Percentiles rank a stretch among this genome's conserved stretches.
Evolutionary conservation across 2,113 vertebrate species (phyloP).

Genomic region (Fulmarus glacialis): DNA sequence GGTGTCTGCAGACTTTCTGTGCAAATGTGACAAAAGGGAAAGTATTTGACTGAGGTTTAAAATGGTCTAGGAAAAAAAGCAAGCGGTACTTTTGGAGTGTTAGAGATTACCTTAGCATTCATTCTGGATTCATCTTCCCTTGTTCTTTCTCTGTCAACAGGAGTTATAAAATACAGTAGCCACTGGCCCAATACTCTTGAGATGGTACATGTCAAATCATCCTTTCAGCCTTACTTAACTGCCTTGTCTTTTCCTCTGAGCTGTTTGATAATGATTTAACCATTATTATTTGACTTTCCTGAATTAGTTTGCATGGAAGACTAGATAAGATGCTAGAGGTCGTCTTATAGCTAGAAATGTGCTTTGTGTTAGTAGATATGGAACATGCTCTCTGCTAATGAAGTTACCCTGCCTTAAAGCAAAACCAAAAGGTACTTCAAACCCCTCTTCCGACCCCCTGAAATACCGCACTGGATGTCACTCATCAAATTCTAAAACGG

Average conservation of each 20-base stretch:
- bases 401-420: background rate
- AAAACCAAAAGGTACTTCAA: background rate
- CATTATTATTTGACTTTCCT: background rate
- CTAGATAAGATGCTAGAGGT: background rate
- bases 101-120: background rate
- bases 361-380: background rate
- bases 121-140: background rate
- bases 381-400: background rate
- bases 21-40: background rate
- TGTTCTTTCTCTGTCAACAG: background rate
- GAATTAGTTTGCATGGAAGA: background rate
- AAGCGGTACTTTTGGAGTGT: fast-evolving
- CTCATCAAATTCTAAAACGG: background rate
- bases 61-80: background rate
- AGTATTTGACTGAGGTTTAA: background rate
- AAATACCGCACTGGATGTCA: background rate
- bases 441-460: background rate
- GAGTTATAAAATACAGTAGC: background rate
- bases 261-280: background rate
- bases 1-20: background rate
- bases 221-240: background rate
- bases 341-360: background rate
- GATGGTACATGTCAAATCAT: background rate
- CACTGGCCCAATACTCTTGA: background rate
- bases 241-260: background rate